A percentile compares a stretch with the other conserved stretches of the same genome.
Evolutionary conservation across 92 coral and sea anemone species (phyloP).

Genomic region (Diadumene lineata): DNA sequence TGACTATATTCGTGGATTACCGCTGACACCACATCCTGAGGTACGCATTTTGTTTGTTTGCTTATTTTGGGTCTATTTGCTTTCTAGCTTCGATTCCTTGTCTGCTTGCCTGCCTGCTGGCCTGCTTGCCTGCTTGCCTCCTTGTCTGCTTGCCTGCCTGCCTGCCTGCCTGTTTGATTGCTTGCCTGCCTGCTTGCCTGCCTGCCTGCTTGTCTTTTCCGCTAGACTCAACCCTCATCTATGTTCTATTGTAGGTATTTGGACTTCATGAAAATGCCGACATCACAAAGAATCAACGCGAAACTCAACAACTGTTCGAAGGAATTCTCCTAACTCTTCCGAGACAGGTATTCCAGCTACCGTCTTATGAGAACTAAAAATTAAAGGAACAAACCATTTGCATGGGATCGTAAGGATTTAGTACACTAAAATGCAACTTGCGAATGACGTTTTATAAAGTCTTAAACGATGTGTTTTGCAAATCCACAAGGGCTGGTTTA

Average conservation of each 20-base stretch:
- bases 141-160: too few species aligned
- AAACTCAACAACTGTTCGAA: conserved; percentile 91
- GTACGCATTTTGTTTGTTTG: conserved; percentile 32
- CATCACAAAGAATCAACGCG: conserved; percentile 95
- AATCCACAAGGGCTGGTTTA: too few species aligned
- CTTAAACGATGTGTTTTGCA: too few species aligned
- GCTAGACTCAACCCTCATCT: neutral
- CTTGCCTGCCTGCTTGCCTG: too few species aligned
- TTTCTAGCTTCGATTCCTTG: neutral
- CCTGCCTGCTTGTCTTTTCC: neutral
- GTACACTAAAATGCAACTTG: too few species aligned
- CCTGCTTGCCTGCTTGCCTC: too few species aligned
- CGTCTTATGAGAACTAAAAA: too few species aligned
- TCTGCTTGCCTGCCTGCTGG: too few species aligned
- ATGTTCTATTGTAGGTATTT: conserved; percentile 64
- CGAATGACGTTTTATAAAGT: too few species aligned
- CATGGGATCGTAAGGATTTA: too few species aligned
- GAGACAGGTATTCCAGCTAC: conserved; percentile 67
- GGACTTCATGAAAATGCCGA: conserved; percentile 98
- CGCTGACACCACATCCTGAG: conserved; percentile 93
- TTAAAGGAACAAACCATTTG: too few species aligned
- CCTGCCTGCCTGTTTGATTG: too few species aligned
- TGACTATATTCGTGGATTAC: conserved; percentile 83
- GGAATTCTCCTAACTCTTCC: conserved; percentile 93
- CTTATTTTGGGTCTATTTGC: neutral